Evolutionary conservation across 1,140 invertebrate genomes (phyloP), one percentile per base, ranked within the genome.

Genomic region (Monochamus saltuarius): DNA sequence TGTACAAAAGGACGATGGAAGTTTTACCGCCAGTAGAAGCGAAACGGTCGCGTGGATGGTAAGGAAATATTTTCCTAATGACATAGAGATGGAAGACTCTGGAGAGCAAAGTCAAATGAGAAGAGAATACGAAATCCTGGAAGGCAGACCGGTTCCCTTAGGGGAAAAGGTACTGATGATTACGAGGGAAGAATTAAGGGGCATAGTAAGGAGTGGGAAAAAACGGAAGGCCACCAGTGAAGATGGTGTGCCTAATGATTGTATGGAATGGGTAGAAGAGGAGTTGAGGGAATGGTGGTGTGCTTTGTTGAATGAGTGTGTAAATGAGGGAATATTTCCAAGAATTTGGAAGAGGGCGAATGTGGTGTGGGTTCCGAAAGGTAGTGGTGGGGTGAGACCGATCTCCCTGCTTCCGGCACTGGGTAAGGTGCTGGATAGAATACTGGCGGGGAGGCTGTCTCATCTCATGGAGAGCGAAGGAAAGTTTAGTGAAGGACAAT

Each of bases 1-100:
- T 2, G 37, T 49, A 35, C 47, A 36, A 19, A 49, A 49, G 38
- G 34, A 49, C 14, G 46, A 57, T 14, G 56, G 56, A n/a, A 57
- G 1, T 1, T 57, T 14, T 4, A 57, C 43, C 7, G 8, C 1
- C 4, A 34, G 47, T 13, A 36, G 49, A 49, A 38, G 10, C 7
- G 56, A 57, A 7, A 57, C 11, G 14, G n/a, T 49, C 6, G 29
- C 8, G 17, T 1, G 1, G 9, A 14, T 49, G 9, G 2, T 29
- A 13, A 10, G 22, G 7, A 46, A n/a, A 14, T 49, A 51, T 29
- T 51, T 51, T 11, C 49, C 49, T 4, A 13, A 6, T 11, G 49
- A 51, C 13, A n/a, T n/a, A n/a, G 35, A 34, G 1, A 11, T n/a
- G 4, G 11, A 34, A 10, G 49, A 51, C 11, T 35, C 11, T n/a